These are phyloP conservation scores for Thalassarche chlororhynchos DNA, from an alignment of 2,113 vertebrate genomes.

Conservation along the genomic window DNA sequence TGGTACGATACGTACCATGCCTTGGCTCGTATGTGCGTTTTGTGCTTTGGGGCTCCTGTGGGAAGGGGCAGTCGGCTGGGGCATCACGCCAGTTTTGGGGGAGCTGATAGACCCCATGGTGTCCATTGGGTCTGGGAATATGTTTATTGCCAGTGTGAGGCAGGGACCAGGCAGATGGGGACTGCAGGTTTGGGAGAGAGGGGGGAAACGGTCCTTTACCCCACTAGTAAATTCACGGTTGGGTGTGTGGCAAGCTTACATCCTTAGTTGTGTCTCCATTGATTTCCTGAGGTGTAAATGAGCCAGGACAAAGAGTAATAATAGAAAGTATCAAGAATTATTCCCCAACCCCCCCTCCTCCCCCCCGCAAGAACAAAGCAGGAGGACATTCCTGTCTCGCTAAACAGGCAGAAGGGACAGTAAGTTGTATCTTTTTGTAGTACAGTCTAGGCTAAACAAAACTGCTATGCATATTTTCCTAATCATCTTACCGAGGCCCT, in stretches of 20 bases:
- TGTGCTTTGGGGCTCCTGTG: background rate
- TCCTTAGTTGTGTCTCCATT: background rate
- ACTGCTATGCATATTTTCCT: background rate
- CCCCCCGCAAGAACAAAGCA: background rate
- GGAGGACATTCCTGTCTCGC: background rate
- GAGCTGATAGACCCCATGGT: background rate
- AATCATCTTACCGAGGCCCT: background rate
- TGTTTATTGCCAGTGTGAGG: background rate
- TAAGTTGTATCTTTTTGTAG: background rate
- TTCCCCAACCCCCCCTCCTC: background rate
- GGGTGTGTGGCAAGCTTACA: background rate
- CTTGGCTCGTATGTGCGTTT: background rate
- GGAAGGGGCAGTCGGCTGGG: background rate
- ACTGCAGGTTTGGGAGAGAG: background rate
- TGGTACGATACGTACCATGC: background rate
- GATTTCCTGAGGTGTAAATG: background rate
- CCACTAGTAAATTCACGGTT: background rate
- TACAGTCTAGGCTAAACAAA: background rate
- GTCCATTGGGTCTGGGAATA: background rate
- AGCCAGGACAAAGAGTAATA: background rate
- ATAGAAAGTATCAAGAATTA: background rate
- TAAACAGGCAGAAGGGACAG: background rate
- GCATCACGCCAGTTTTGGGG: background rate
- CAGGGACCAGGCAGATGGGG: background rate
- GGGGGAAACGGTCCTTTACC: background rate